phyloP scores from a whole-genome alignment of 2,797 vertebrate genomes.

The Staurois parvus region DNA sequence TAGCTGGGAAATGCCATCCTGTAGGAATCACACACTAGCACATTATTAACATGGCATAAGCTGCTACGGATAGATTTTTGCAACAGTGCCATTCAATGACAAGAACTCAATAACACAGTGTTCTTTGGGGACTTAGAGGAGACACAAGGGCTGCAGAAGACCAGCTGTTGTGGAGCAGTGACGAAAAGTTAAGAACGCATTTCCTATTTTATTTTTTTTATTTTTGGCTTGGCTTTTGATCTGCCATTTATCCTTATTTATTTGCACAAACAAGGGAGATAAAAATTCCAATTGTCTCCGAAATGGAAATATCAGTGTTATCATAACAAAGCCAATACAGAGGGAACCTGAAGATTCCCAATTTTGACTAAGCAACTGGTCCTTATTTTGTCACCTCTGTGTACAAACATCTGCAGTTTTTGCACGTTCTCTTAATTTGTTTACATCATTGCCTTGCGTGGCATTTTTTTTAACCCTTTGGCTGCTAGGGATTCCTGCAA shows the following conservation, averaged over 20 bases:
- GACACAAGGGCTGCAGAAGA: conserved; percentile 30
- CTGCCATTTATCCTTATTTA: conserved; percentile 35
- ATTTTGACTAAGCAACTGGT: background rate
- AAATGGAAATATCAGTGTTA: background rate
- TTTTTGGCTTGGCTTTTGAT: conserved; percentile 15
- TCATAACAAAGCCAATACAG: conserved; percentile 8
- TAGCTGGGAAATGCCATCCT: conserved; percentile 25
- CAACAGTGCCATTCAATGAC: conserved; percentile 64
- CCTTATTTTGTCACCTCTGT: conserved; percentile 21
- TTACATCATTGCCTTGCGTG: conserved; percentile 54
- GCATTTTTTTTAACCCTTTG: conserved; percentile 49
- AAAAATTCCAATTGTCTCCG: conserved; percentile 1
- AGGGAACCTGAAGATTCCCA: background rate
- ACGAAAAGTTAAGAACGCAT: conserved; percentile 60
- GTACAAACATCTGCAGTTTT: conserved; percentile 50
- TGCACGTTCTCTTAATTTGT: conserved; percentile 60
- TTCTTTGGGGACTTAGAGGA: conserved; percentile 22
- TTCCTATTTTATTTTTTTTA: conserved; percentile 36
- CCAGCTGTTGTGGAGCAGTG: conserved; percentile 64
- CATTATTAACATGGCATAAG: conserved; percentile 58
- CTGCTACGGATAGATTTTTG: conserved; percentile 64
- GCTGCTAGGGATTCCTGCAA: conserved; percentile 38
- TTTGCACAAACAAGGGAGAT: conserved; percentile 37
- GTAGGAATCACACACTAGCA: conserved; percentile 52
- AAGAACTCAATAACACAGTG: conserved; percentile 51